Evolutionary conservation across 2,888 invertebrate genomes (phyloP).

Genomic region (Pharmacophagus antenor): DNA sequence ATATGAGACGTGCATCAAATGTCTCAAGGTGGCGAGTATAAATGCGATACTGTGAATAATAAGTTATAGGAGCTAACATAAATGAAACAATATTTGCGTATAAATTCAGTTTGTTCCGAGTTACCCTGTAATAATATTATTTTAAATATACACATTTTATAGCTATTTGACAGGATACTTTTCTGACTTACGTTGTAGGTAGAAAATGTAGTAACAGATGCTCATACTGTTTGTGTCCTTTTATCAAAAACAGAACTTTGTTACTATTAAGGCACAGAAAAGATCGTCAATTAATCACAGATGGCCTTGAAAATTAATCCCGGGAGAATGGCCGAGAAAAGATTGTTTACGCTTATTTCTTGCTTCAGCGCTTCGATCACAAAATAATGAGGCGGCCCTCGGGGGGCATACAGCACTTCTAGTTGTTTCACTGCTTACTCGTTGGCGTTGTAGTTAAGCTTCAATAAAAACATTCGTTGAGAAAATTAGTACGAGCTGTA

Average conservation of each 20-base stretch:
- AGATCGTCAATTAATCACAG: conserved; percentile 14
- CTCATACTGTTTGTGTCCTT: too few species aligned
- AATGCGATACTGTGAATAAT: background rate
- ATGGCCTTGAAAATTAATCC: conserved; percentile 26
- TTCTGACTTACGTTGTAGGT: too few species aligned
- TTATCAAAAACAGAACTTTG: background rate
- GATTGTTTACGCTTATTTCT: conserved; percentile 45
- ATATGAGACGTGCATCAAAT: background rate
- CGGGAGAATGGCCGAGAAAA: conserved; percentile 22
- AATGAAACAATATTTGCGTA: too few species aligned
- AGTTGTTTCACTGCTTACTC: conserved; percentile 34
- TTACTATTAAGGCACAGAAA: background rate
- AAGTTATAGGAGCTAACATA: too few species aligned
- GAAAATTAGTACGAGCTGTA: conserved; percentile 19
- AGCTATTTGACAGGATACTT: too few species aligned
- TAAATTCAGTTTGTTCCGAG: too few species aligned
- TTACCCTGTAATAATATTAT: too few species aligned
- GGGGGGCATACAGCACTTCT: conserved; percentile 37
- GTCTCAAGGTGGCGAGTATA: background rate
- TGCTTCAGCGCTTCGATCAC: conserved; percentile 47
- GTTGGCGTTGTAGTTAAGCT: conserved; percentile 37
- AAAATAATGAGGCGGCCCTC: conserved; percentile 45
- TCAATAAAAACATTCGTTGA: conserved; percentile 39
- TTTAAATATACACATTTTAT: too few species aligned
- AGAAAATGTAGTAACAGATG: too few species aligned